Evolutionary conservation across 2,797 vertebrate species (phyloP), one percentile per base, ranked within the genome.

Genomic region (Nothura maculosa): DNA sequence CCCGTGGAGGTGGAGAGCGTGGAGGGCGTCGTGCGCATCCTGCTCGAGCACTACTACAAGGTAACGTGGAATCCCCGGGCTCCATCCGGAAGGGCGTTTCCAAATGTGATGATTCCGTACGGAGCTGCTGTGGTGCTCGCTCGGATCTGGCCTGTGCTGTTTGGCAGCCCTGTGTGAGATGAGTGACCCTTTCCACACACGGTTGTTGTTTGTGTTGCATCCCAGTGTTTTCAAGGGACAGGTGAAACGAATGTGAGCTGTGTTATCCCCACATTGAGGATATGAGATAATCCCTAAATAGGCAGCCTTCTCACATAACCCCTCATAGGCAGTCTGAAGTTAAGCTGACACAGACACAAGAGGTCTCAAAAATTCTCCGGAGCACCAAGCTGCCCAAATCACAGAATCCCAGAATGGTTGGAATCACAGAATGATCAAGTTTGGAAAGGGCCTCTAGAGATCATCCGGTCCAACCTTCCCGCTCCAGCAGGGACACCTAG

Each of bases 31-130:
- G 97, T 99, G 81, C 96, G 99, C 63, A 99, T 99, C 96, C 98
- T 99, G 64, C 94, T 99, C 92, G 99, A 99, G 94, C 99, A 99
- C 91, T 99, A 99, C 95, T 99, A 99, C 88, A 99, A 99, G 98
- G 99, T 99, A 81, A 60, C 22, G 22, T 21, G 47, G 47, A 7
- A 7, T 48, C 21, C 10, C 7, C 13, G 22, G 47, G 3, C 47
- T 24, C 47, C 10, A 22, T 24, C 22, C 24, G 24, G 47, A 25
- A 48, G 47, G 12, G 12, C 22, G 12, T 48, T 48, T 48, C 47
- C 47, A 48, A 48, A 6, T 6, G 12, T 25, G 13, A 12, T 7
- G 12, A 48, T 48, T 48, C 47, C 47, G 13, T 48, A 25, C 6
- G 47, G 24, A 48, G 24, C 47, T 24, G 12, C 47, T 48, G 47